Evolutionary conservation across 1,140 invertebrate species (phyloP).

Genomic region (Phymorhynchus buccinoides): DNA sequence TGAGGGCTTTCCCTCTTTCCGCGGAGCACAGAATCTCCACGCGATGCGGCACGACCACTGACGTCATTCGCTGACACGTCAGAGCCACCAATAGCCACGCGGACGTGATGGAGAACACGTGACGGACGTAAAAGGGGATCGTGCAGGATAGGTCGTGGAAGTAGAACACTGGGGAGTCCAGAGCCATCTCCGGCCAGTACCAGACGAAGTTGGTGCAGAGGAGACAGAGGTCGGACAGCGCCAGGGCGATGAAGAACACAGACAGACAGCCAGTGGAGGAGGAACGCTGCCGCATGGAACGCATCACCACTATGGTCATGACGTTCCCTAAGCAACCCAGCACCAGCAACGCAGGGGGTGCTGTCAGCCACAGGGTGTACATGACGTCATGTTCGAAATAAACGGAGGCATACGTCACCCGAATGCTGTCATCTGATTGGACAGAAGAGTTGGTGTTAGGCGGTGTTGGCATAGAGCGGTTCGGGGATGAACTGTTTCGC

Average conservation of each 20-base stretch:
- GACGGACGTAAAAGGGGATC: constrained; percentile 44
- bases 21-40: constrained; percentile 43
- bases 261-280: constrained; percentile 43
- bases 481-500: too few species aligned
- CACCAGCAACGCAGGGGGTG: constrained; percentile 42
- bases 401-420: too few species aligned
- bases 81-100: constrained; percentile 55
- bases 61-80: constrained; percentile 54
- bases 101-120: constrained; percentile 45
- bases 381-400: too few species aligned
- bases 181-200: constrained; percentile 49
- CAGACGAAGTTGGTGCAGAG: constrained; percentile 51
- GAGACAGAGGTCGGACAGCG: constrained; percentile 49
- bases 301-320: constrained; percentile 41
- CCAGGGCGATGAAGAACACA: constrained; percentile 27
- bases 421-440: too few species aligned
- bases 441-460: too few species aligned
- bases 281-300: constrained; percentile 1
- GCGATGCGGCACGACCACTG: constrained; percentile 53
- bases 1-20: background rate
- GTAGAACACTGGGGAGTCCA: constrained; percentile 48
- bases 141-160: constrained; percentile 44
- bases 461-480: too few species aligned
- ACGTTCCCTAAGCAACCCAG: constrained; percentile 44
- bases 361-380: background rate